Evolutionary conservation across 1,140 invertebrate genomes (phyloP), one percentile per base, ranked within the genome.

Genomic region (Leptinotarsa undecemlineata): DNA sequence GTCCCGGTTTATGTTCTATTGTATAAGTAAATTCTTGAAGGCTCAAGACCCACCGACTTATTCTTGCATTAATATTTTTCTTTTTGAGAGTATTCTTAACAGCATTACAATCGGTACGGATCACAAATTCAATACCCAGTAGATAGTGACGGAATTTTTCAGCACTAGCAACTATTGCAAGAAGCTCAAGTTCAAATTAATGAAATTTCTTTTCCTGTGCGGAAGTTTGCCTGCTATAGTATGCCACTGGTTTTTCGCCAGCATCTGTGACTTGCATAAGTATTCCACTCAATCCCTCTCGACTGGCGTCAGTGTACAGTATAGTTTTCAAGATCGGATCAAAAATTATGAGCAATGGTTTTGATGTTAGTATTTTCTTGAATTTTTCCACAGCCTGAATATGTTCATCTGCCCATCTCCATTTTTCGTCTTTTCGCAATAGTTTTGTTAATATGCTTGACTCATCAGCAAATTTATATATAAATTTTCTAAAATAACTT

Each of bases 121-220:
- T 26, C 23, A 26, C 23, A 4, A 26, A 26, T 26, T 26, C 23
- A 26, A 26, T 26, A 26, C 23, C 23, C 3, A 26, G 23, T 26
- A 26, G 23, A 26, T 26, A 26, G 23, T 26, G 3, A 26, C 4
- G 23, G 23, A 26, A 26, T 26, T 26, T 26, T 26, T 26, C 23
- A 26, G 5, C 23, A 26, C 23, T 26, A 26, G 23, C 23, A 26
- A 26, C 4, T 26, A 26, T 26, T 26, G 80, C 80, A 33, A 82
- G 68, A 14, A 79, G 81, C 64, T 84, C 82, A n/a, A 81, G 48
- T 67, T 84, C 81, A 64, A 81, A 83, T 15, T 75, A 79, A 71
- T 83, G 81, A 71, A 81, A 82, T 20, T 72, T 74, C 13, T 68
- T 68, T 76, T 84, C 77, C 5, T 68, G 69, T 3, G 23, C 26